phyloP scores from a whole-genome alignment of 2,113 vertebrate genomes.

The Boulengeromyrus knoepffleri region DNA sequence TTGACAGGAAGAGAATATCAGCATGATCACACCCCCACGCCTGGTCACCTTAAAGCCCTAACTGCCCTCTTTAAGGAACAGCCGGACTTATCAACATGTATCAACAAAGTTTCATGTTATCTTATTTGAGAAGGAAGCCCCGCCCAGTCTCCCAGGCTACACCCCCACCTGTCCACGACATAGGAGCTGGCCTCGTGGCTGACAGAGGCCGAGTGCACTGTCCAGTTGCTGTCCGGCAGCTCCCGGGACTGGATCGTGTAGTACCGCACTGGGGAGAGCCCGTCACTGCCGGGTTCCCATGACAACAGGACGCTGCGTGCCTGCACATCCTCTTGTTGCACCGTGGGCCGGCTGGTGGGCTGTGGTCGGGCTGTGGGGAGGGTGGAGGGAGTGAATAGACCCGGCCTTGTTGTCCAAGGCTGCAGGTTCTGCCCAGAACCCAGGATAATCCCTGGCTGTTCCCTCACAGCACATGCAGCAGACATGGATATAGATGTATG shows the following conservation, averaged over 20 bases:
- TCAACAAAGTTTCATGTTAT: background rate
- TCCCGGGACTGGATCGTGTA: slow-evolving; percentile 87
- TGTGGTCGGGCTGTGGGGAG: slow-evolving; percentile 68
- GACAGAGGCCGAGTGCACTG: slow-evolving; percentile 71
- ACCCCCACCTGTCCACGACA: slow-evolving; percentile 73
- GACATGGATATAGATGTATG: background rate
- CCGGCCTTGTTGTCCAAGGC: background rate
- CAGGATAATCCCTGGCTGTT: background rate
- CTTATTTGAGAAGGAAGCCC: background rate
- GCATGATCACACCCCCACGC: background rate
- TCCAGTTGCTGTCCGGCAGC: slow-evolving; percentile 79
- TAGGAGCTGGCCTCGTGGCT: slow-evolving; percentile 77
- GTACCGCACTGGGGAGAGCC: slow-evolving; percentile 88
- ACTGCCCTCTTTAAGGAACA: background rate
- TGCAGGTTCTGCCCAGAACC: background rate
- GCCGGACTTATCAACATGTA: background rate
- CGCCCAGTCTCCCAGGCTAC: background rate
- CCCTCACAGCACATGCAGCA: background rate
- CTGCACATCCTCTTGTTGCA: slow-evolving; percentile 63
- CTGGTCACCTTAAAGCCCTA: background rate
- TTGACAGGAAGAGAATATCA: background rate
- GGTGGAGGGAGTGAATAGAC: background rate
- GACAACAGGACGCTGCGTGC: slow-evolving; percentile 72
- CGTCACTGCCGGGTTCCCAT: slow-evolving; percentile 94
- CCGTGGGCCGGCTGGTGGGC: slow-evolving; percentile 69